Conservation (phyloP, 2,888 invertebrate species). For the Tryphoninae sp. region DNA sequence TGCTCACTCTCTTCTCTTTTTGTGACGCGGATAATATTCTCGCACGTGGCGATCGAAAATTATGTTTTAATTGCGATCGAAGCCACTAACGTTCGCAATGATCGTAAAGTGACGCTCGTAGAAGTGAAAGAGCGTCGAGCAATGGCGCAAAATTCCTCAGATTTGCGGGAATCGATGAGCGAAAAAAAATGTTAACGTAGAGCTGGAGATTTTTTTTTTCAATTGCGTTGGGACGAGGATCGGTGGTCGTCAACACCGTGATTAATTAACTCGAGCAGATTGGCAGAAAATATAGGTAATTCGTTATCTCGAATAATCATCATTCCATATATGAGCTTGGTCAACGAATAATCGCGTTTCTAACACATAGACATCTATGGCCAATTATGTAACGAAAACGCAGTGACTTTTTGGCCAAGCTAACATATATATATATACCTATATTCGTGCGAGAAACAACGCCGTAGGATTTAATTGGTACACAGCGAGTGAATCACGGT, state of each 20-base stretch:
- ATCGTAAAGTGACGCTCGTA: not conserved
- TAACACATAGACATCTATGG: too few species aligned
- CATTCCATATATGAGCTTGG: too few species aligned
- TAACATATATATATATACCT: too few species aligned
- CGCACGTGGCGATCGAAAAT: slow-evolving; percentile 8
- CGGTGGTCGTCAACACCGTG: too few species aligned
- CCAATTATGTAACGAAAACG: too few species aligned
- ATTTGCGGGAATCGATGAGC: not conserved
- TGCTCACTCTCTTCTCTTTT: not conserved
- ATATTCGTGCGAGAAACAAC: not conserved
- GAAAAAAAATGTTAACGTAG: not conserved
- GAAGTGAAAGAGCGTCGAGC: not conserved
- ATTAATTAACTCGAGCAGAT: too few species aligned
- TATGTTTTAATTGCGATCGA: not conserved
- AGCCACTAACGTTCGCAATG: not conserved
- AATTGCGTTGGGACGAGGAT: too few species aligned
- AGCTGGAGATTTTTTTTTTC: too few species aligned
- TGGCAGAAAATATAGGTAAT: too few species aligned
- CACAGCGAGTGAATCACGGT: slow-evolving; percentile 21
- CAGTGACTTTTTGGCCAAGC: too few species aligned
- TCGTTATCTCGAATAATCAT: too few species aligned
- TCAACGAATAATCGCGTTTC: too few species aligned
- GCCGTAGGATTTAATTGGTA: slow-evolving; percentile 9
- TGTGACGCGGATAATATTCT: slow-evolving; percentile 13
- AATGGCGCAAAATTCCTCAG: not conserved